phyloP scores from a whole-genome alignment of 2,113 vertebrate species.

The Colossoma macropomum region DNA sequence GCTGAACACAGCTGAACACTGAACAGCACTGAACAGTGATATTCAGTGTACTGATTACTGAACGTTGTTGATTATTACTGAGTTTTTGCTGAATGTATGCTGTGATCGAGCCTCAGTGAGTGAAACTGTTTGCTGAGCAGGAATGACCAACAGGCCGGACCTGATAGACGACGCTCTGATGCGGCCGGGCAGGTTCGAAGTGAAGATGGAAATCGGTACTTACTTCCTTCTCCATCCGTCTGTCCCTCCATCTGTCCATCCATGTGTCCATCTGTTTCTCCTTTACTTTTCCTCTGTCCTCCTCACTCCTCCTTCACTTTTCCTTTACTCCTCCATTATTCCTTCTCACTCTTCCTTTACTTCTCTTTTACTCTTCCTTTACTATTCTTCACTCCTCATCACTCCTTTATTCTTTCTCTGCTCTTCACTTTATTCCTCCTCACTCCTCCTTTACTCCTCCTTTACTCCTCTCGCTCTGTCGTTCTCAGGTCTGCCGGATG shows the following conservation, averaged over 20 bases:
- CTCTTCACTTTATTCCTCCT: too few species aligned
- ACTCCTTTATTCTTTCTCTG: too few species aligned
- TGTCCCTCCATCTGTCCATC: not conserved
- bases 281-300: not conserved
- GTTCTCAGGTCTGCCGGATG: constrained; percentile 88
- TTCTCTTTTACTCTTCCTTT: too few species aligned
- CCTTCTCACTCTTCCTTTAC: not conserved
- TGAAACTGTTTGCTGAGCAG: constrained; percentile 66
- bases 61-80: not conserved
- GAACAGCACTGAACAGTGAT: too few species aligned
- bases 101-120: too few species aligned
- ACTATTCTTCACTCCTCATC: too few species aligned
- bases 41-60: not conserved
- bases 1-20: too few species aligned
- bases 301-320: not conserved
- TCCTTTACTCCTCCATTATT: not conserved
- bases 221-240: not conserved
- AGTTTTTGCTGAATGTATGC: too few species aligned
- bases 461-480: not conserved
- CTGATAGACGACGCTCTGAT: constrained; percentile 97
- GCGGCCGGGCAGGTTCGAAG: constrained; percentile 95
- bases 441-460: not conserved
- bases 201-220: constrained; percentile 99
- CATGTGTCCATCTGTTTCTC: too few species aligned
- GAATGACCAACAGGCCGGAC: constrained; percentile 99